A percentile compares a stretch with the other conserved stretches of the same genome.
Evolutionary conservation across 2,888 invertebrate species (phyloP).

Genomic region (Blomia tropicalis): DNA sequence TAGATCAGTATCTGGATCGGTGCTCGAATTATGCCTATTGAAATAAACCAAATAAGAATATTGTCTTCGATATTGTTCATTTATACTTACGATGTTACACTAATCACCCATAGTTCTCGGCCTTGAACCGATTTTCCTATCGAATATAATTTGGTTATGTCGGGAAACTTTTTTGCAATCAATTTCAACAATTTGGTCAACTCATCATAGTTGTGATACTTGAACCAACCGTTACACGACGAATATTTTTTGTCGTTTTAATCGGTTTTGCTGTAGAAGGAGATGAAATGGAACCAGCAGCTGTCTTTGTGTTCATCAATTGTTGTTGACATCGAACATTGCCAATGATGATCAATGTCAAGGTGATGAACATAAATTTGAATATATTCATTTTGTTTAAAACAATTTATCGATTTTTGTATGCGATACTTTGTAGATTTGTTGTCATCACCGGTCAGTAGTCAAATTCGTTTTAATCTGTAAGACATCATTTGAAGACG

Average conservation of each 20-base stretch:
- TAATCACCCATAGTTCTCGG: slow-evolving; percentile 83
- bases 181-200: slow-evolving; percentile 64
- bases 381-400: too few relatives aligned
- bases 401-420: too few relatives aligned
- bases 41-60: slow-evolving; percentile 2
- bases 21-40: not conserved
- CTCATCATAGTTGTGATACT: slow-evolving; percentile 68
- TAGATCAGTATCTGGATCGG: not conserved
- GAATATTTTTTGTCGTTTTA: not conserved
- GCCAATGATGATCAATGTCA: too few relatives aligned
- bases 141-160: slow-evolving; percentile 73
- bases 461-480: too few relatives aligned
- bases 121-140: slow-evolving; percentile 85
- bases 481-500: too few relatives aligned
- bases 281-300: not conserved
- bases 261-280: not conserved
- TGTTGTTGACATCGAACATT: too few relatives aligned
- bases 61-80: too few relatives aligned
- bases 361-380: too few relatives aligned
- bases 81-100: slow-evolving; percentile 41
- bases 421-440: too few relatives aligned
- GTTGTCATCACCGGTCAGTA: too few relatives aligned
- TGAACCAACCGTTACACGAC: not conserved
- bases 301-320: too few relatives aligned
- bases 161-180: slow-evolving; percentile 62